A percentile compares a stretch with the other conserved stretches of the same genome.
Conservation (phyloP, 2,888 invertebrate species). For the Tricholauxania praeusta region DNA sequence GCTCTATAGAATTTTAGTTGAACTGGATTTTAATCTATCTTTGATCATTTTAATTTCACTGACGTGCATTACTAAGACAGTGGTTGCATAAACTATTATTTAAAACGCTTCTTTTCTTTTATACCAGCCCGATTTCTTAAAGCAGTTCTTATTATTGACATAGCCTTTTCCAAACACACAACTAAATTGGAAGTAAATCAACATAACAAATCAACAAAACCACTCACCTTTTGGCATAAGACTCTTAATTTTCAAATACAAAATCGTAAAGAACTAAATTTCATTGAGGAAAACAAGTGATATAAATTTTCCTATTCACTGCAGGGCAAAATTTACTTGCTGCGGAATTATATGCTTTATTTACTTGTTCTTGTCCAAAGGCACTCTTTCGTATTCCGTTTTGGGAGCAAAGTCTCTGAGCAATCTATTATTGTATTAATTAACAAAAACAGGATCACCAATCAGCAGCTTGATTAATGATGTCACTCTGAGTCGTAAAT, state of each 20-base stretch:
- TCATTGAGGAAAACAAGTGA: conserved; percentile 20
- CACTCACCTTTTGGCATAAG: conserved; percentile 53
- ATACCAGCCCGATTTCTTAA: no score
- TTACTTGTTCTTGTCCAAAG: conserved; percentile 8
- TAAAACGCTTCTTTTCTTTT: no score
- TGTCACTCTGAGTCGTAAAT: conserved; percentile 68
- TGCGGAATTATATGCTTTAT: conserved; percentile 17
- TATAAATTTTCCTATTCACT: conserved; percentile 21
- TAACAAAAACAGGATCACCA: conserved; percentile 69
- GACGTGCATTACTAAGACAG: no score
- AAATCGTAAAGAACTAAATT: neutral
- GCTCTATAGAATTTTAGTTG: no score
- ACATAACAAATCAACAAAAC: conserved; percentile 59
- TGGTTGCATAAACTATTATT: no score
- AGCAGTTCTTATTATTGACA: no score
- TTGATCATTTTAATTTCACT: no score
- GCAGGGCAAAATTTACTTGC: conserved; percentile 11
- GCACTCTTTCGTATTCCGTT: conserved; percentile 3
- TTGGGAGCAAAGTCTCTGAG: conserved; percentile 45
- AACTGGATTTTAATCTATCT: no score
- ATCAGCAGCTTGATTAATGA: conserved; percentile 69
- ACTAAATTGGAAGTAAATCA: conserved; percentile 53
- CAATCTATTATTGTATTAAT: conserved; percentile 69
- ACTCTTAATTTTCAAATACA: conserved; percentile 24
- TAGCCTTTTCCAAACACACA: neutral